Base-by-base conservation (phyloP, 2,888 invertebrate species). In the Brenthis ino region DNA sequence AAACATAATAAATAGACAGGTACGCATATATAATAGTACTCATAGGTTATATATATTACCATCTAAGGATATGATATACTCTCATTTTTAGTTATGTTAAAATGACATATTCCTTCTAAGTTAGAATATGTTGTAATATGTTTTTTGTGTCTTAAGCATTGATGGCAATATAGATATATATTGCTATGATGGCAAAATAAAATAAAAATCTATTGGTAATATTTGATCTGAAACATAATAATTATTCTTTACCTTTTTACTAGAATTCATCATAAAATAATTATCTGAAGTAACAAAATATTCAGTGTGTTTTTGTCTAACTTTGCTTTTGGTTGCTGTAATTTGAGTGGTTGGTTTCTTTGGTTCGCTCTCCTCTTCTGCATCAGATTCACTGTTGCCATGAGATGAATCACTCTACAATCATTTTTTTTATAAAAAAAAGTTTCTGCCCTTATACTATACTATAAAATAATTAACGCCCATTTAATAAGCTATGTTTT, bases 221-320 rank as follows among this genome's bases (percentile, higher is more conserved):
- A 28, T 51, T n/a, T 51, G 1, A 14, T 8, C 3, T 55, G 2
- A 12, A 55, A 24, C 16, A 24, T 28, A 13, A 43, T 37, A 57
- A 43, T 16, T n/a, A 37, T 16, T 37, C 11, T 72, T 71, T 76
- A 91, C 93, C 88, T 94, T 94, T 84, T 93, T 94, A 77, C 91
- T 94, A 16, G 94, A 93, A 83, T 94, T 93, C 82, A 95, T 94
- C 75, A 94, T 93, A 76, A 96, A 96, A 82, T 96, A 96, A 72
- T 95, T 94, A 81, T 96, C 96, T 56, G 95, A 94, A 76, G 95
- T 94, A 28, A 95, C 93, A 70, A 94, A 91, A 78, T 94, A 96
- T 65, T 95, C 95, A 0, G 92, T 82, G 71, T 89, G 87, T 65
- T 87, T 90, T 2, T 76, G 71, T 76, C 84, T 89, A 2, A 72